phyloP scores from a whole-genome alignment of 2,797 vertebrate genomes.

The Esox lucius region DNA sequence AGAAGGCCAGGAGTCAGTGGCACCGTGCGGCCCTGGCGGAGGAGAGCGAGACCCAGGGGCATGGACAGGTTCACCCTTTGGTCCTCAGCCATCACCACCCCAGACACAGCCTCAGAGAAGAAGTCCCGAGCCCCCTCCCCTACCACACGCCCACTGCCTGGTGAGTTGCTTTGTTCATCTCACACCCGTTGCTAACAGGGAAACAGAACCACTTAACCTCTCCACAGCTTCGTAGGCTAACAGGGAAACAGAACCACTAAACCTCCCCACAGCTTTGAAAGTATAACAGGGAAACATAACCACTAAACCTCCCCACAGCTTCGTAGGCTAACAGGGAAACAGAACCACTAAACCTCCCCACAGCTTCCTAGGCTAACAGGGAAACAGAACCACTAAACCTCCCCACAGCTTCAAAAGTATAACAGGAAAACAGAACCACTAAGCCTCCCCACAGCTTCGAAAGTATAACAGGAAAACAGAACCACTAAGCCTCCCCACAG shows the following conservation, averaged over 20 bases:
- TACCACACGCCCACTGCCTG: constrained; percentile 93
- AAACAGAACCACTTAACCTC: neutral
- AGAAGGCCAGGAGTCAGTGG: constrained; percentile 87
- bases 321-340: too few species aligned
- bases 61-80: constrained; percentile 52
- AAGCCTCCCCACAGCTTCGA: neutral
- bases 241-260: neutral
- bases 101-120: constrained; percentile 82
- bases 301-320: neutral
- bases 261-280: neutral
- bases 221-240: neutral
- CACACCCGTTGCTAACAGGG: neutral
- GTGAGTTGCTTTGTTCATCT: constrained; percentile 69
- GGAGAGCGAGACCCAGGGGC: constrained; percentile 69
- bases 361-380: neutral
- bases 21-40: constrained; percentile 74
- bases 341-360: neutral
- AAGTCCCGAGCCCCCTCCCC: constrained; percentile 84
- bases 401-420: neutral
- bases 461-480: too few species aligned
- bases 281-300: neutral
- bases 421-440: neutral
- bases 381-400: neutral
- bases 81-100: constrained; percentile 70
- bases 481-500: neutral